These are phyloP conservation scores for Thecophora atra DNA, from an alignment of 2,888 invertebrate genomes.

Conservation along the genomic window DNA sequence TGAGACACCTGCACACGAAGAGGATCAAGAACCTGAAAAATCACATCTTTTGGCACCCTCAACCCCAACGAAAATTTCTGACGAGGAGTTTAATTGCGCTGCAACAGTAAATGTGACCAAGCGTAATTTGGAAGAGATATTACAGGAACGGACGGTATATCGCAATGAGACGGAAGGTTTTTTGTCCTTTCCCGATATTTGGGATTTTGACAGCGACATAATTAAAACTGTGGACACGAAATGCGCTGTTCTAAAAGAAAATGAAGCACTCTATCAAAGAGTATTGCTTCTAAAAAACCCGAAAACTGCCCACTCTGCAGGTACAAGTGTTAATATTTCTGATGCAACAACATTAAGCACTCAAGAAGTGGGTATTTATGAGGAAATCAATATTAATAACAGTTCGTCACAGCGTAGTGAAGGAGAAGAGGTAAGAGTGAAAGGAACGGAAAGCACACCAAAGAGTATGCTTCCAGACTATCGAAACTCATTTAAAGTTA, in stretches of 20 bases:
- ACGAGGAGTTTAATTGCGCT: not conserved
- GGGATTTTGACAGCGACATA: slow-evolving; percentile 53
- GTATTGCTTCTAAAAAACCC: not conserved
- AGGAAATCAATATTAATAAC: too few relatives aligned
- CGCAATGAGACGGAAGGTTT: slow-evolving; percentile 56
- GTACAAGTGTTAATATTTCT: not conserved
- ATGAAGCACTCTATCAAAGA: slow-evolving; percentile 45
- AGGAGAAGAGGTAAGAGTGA: too few relatives aligned
- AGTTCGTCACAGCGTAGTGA: too few relatives aligned
- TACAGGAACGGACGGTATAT: slow-evolving; percentile 49
- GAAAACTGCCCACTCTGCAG: not conserved
- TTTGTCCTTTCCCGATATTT: slow-evolving; percentile 55
- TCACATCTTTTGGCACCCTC: not conserved
- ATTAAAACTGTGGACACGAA: slow-evolving; percentile 47
- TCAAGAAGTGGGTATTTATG: too few relatives aligned
- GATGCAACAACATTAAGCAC: not conserved
- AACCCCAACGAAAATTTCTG: not conserved
- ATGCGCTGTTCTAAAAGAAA: slow-evolving; percentile 50
- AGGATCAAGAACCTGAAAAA: slow-evolving; percentile 33
- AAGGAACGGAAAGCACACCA: too few relatives aligned
- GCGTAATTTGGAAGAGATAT: slow-evolving; percentile 50
- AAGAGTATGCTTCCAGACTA: too few relatives aligned
- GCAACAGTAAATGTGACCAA: slow-evolving; percentile 15
- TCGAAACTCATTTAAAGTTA: too few relatives aligned
- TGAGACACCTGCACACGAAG: not conserved